Base-by-base conservation (phyloP, 2,888 invertebrate genomes). In the Drosophila nigricruria region DNA sequence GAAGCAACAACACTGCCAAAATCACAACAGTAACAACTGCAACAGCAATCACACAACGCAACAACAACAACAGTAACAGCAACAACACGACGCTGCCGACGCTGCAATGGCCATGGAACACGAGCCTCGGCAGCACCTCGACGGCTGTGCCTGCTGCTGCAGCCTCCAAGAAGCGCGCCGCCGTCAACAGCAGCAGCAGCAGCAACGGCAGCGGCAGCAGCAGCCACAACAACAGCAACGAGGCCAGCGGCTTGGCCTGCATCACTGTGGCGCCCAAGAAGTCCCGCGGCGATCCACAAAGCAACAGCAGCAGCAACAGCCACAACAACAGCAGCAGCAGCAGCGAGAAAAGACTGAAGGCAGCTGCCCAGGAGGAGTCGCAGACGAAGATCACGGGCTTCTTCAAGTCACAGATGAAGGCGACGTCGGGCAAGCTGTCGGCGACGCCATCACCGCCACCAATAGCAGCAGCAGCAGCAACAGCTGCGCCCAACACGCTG, bases 361-460 rank as follows among this genome's bases (percentile, higher is more conserved):
- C 89, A 23, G 92, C 91, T 59, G 92, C 92, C 52, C 70, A 91
- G 70, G 92, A 92, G 73, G 92, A 92, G 82, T 92, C 92, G 34
- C 97, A 96, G 92, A 96, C 96, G 56, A 96, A 97, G 93, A 97
- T 97, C 91, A 91, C 91, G 0, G 96, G 97, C 90, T 97, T 96
- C 92, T 97, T 97, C 92, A 97, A 96, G 92, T 95, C 96, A 75
- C 97, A 97, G 93, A 95, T 96, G 94, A 97, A 97, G 74, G 91
- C 92, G 43, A 77, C 82, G 6, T 64, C 85, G 2, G 73, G 82
- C 38, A 74, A 79, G 27, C 40, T 64, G 43, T 56, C 66, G 1
- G 30, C 74, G 38, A 58, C 74, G 25, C 54, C 72, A 2, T 78
- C 87, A 47, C 85, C 75, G n/a, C 81, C 80, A 43, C 69, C 79